Evolutionary conservation across 1,140 invertebrate genomes (phyloP).

Genomic region (Drosophila repleta): DNA sequence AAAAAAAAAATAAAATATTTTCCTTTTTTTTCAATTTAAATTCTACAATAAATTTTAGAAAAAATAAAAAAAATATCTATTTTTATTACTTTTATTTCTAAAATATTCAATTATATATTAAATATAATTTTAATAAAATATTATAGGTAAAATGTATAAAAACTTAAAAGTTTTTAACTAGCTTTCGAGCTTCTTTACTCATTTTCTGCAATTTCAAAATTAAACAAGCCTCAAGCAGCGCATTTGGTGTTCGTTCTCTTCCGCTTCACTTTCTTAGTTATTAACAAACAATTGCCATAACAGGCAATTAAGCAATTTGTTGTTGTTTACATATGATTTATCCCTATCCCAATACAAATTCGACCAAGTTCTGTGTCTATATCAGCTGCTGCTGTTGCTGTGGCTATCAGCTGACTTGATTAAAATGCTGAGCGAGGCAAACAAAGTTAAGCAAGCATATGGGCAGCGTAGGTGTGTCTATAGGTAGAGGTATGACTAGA

Average conservation of each 20-base stretch:
- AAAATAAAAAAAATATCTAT: too few species aligned
- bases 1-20: too few species aligned
- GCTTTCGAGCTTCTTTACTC: too few species aligned
- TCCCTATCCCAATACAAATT: constrained; percentile 30
- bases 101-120: too few species aligned
- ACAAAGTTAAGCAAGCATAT: constrained; percentile 23
- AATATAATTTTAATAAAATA: too few species aligned
- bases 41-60: too few species aligned
- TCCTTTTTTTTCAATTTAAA: too few species aligned
- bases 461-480: background rate
- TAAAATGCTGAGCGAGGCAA: constrained; percentile 31
- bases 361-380: constrained; percentile 15
- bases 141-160: too few species aligned
- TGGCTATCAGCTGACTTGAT: constrained; percentile 47
- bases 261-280: background rate
- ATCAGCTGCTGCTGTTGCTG: constrained; percentile 7
- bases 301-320: constrained; percentile 37
- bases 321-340: constrained; percentile 40
- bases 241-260: background rate
- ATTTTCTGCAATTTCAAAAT: background rate
- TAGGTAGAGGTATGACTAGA: too few species aligned
- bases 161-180: too few species aligned
- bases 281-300: constrained; percentile 5
- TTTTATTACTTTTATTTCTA: too few species aligned
- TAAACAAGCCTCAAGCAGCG: background rate